Percentiles rank a stretch among this genome's conserved stretches.
Conservation (phyloP, 2,888 invertebrate genomes). For the Eilema depressum region DNA sequence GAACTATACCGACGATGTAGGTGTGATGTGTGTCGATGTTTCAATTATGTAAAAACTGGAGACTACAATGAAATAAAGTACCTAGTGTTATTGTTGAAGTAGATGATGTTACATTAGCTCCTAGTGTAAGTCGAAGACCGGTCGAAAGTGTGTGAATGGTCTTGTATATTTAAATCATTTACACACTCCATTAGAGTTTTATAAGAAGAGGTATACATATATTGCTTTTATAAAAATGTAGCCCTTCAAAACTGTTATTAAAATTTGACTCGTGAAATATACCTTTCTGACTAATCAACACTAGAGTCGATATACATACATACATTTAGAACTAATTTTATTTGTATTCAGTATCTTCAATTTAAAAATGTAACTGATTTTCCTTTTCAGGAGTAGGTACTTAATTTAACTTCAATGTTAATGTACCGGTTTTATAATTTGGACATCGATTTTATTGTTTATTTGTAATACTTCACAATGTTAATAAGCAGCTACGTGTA, state of each 20-base stretch:
- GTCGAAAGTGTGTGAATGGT: constrained; percentile 46
- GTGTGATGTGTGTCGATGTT: constrained; percentile 60
- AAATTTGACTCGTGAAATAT: neutral
- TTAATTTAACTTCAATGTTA: neutral
- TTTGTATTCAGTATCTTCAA: neutral
- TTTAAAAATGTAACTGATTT: neutral
- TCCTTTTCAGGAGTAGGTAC: neutral
- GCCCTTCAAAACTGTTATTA: neutral
- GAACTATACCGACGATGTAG: constrained; percentile 61
- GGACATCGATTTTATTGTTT: neutral
- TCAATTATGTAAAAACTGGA: constrained; percentile 73
- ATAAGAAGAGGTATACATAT: constrained; percentile 8
- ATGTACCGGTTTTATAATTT: neutral
- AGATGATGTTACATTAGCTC: constrained; percentile 76
- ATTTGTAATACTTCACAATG: neutral
- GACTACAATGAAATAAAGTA: constrained; percentile 65
- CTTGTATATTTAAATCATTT: constrained; percentile 42
- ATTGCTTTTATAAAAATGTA: constrained; percentile 9
- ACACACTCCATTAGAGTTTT: constrained; percentile 18
- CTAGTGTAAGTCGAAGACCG: constrained; percentile 60
- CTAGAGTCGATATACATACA: neutral
- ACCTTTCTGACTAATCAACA: neutral
- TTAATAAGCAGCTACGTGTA: neutral
- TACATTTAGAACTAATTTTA: neutral
- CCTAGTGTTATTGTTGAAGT: constrained; percentile 76